phyloP scores from a whole-genome alignment of 1,140 invertebrate species.

The Saccostrea cuccullata region DNA sequence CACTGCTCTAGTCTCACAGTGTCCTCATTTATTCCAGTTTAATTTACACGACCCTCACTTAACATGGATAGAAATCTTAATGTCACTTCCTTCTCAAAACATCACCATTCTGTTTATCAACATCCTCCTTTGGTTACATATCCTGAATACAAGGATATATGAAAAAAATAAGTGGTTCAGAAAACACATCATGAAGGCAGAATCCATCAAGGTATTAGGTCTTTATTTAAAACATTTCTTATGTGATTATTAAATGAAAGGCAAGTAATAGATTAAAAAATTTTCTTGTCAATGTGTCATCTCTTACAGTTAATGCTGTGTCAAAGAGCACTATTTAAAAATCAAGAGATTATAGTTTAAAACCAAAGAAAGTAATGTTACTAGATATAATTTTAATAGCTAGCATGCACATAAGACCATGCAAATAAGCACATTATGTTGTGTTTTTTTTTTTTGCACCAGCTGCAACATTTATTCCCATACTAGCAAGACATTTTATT shows the following conservation, averaged over 20 bases:
- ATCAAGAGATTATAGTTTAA: no score
- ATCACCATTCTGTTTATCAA: constrained; percentile 14
- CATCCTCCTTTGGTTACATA: background rate
- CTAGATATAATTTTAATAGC: background rate
- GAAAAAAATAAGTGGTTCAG: background rate
- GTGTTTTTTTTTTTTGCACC: no score
- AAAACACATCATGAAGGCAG: background rate
- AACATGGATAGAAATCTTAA: background rate
- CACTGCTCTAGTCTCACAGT: background rate
- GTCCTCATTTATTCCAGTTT: background rate
- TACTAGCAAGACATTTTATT: no score
- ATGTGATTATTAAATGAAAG: no score
- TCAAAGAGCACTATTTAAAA: no score
- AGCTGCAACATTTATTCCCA: no score
- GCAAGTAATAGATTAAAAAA: no score
- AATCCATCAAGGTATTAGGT: background rate
- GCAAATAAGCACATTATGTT: no score
- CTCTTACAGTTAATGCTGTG: no score
- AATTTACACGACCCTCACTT: background rate
- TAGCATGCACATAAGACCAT: background rate
- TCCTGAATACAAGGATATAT: background rate
- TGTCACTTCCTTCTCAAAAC: constrained; percentile 18
- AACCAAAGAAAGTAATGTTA: no score
- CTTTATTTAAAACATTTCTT: no score
- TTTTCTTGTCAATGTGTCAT: no score